Percentiles rank a stretch among this genome's conserved stretches.
Conservation (phyloP, 2,888 invertebrate genomes). For the Unio pictorum region DNA sequence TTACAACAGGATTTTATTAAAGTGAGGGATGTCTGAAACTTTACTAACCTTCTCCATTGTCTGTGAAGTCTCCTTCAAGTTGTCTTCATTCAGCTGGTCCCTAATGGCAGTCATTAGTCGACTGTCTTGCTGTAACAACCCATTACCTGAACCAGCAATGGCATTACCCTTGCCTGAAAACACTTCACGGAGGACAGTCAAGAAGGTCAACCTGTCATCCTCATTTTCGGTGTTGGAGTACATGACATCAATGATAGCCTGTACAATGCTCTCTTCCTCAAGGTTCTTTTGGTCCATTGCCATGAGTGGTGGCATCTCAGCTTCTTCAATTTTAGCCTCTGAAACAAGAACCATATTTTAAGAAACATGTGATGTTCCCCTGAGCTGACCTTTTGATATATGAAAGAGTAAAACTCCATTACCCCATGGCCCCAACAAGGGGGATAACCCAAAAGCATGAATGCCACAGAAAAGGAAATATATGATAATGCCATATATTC, state of each 20-base stretch:
- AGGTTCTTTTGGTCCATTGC: slow-evolving; percentile 31
- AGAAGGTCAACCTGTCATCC: slow-evolving; percentile 48
- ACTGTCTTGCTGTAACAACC: slow-evolving; percentile 27
- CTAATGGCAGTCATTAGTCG: slow-evolving; percentile 56
- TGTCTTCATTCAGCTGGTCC: slow-evolving; percentile 64
- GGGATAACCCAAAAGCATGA: no score
- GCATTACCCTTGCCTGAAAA: slow-evolving; percentile 56
- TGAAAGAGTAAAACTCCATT: no score
- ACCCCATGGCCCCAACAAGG: no score
- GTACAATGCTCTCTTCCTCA: slow-evolving; percentile 62
- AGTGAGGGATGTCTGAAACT: no score
- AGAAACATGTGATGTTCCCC: no score
- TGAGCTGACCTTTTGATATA: no score
- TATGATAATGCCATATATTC: no score
- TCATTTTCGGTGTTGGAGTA: slow-evolving; percentile 45
- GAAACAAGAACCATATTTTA: no score
- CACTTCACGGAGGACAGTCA: slow-evolving; percentile 56
- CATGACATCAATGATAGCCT: slow-evolving; percentile 53
- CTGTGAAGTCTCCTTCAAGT: slow-evolving; percentile 51
- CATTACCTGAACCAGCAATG: slow-evolving; percentile 25
- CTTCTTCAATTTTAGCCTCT: no score
- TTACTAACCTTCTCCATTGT: slow-evolving; percentile 58
- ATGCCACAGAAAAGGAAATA: no score
- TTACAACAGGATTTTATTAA: no score
- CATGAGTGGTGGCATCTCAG: slow-evolving; percentile 34